Conservation (phyloP, 2,113 vertebrate genomes). For the Neogale vison region DNA sequence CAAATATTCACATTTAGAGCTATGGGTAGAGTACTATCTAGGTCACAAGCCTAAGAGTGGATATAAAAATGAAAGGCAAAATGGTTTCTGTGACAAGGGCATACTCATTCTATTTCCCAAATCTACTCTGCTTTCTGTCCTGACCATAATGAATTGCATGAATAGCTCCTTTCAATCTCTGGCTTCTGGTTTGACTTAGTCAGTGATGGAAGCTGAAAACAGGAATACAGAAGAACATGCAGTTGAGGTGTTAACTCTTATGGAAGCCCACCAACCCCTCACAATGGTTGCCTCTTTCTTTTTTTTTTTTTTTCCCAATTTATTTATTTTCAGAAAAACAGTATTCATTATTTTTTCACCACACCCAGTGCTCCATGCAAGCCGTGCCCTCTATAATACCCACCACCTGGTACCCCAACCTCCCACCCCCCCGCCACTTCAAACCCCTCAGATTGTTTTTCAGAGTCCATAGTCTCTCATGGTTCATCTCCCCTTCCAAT, state of each 20-base stretch:
- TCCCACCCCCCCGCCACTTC: too few species aligned
- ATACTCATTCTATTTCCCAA: background rate
- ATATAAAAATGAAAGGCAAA: background rate
- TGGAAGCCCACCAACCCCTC: background rate
- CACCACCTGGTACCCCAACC: too few species aligned
- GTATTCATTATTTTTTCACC: too few species aligned
- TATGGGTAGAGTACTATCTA: background rate
- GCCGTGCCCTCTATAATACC: too few species aligned
- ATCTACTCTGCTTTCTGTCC: background rate
- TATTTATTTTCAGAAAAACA: too few species aligned
- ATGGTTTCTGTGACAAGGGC: background rate
- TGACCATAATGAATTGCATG: background rate
- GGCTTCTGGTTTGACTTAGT: background rate
- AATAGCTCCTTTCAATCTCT: background rate
- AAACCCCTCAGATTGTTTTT: too few species aligned
- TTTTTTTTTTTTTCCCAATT: too few species aligned
- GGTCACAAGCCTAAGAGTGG: background rate
- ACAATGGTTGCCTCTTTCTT: background rate
- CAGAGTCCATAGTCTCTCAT: too few species aligned
- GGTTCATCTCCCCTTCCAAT: too few species aligned
- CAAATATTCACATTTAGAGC: background rate
- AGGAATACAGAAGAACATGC: background rate
- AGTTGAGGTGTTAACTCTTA: fast-evolving
- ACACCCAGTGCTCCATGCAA: too few species aligned
- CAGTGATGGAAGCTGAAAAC: background rate